A percentile compares a stretch with the other conserved stretches of the same genome.
phyloP scores from a whole-genome alignment of 2,797 vertebrate species.

The Catamblyrhynchus diadema region DNA sequence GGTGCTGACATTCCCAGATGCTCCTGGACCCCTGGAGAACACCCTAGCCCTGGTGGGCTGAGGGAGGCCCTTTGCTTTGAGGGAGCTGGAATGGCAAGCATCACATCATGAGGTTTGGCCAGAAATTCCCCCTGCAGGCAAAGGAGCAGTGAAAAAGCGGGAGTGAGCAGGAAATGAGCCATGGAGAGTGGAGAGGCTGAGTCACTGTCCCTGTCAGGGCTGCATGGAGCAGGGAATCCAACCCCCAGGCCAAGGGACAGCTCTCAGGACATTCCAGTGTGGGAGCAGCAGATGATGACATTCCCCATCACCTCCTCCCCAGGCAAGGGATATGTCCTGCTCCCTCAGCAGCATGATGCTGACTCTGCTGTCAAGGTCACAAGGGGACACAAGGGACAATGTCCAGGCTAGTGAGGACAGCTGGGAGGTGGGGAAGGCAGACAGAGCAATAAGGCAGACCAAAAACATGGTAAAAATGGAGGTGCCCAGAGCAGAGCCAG shows the following conservation, averaged over 20 bases:
- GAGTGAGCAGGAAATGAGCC: slow-evolving; percentile 37
- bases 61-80: not conserved
- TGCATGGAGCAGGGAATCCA: not conserved
- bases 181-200: slow-evolving; percentile 14
- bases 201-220: not conserved
- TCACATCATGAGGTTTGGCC: not conserved
- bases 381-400: not conserved
- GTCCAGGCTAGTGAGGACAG: not conserved
- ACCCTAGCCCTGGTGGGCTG: not conserved
- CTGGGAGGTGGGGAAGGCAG: not conserved
- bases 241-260: not conserved
- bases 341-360: not conserved
- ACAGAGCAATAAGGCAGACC: not conserved
- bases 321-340: not conserved
- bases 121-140: slow-evolving; percentile 33
- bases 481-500: not conserved
- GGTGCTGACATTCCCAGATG: fast-evolving
- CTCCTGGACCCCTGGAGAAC: not conserved
- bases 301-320: not conserved
- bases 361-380: not conserved
- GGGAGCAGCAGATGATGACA: not conserved
- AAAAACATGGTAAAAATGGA: fast-evolving
- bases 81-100: not conserved
- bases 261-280: not conserved
- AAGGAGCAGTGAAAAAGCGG: not conserved